Conservation (phyloP, 2,888 invertebrate genomes). For the Penaeus monodon region DNA sequence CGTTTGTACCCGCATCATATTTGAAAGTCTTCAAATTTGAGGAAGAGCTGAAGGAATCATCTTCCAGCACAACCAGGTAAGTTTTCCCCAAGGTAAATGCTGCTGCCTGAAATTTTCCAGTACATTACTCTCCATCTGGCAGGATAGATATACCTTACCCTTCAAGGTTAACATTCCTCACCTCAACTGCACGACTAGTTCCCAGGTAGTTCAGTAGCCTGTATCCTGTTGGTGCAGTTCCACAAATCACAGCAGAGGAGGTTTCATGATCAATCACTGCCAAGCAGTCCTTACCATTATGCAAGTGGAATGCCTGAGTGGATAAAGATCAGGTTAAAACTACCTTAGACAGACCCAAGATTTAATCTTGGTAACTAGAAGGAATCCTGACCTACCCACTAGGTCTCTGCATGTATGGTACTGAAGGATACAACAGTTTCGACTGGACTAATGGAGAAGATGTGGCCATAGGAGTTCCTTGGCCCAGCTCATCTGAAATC, state of each 20-base stretch:
- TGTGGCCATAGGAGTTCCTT: conserved; percentile 17
- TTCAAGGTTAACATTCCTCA: not conserved
- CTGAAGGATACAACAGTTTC: conserved; percentile 14
- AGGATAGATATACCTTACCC: no score
- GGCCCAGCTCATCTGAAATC: conserved; percentile 2
- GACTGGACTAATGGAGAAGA: not conserved
- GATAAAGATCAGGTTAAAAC: not conserved
- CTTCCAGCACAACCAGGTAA: not conserved
- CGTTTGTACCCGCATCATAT: not conserved
- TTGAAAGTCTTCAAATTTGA: not conserved
- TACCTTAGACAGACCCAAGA: no score
- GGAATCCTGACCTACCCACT: not conserved
- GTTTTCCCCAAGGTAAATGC: not conserved
- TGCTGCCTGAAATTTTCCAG: not conserved
- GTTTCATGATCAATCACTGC: conserved; percentile 24
- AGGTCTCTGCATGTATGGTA: conserved; percentile 11
- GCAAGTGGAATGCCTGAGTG: conserved; percentile 20
- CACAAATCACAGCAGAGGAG: conserved; percentile 8
- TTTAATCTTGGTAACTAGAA: no score
- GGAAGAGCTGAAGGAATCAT: conserved; percentile 1
- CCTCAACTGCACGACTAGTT: conserved; percentile 23
- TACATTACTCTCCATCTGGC: no score
- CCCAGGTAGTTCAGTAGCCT: conserved; percentile 5
- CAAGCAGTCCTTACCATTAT: conserved; percentile 5
- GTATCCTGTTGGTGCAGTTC: conserved; percentile 4